phyloP scores from a whole-genome alignment of 1,140 invertebrate genomes.

The Macrobrachium rosenbergii region DNA sequence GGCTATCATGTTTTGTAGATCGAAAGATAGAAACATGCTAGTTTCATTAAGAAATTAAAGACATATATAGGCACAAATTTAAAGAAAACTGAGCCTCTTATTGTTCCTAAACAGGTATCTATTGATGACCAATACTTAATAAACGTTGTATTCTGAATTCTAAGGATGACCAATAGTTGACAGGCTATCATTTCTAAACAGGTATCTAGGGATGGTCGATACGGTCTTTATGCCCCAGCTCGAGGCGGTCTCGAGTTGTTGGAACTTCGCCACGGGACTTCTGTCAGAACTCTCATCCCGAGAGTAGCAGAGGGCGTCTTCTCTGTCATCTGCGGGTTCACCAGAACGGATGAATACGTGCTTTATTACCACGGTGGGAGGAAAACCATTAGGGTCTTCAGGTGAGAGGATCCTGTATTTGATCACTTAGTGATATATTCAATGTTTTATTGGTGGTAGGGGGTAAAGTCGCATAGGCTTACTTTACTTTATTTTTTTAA shows the following conservation, averaged over 20 bases:
- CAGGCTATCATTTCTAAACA: slow-evolving; percentile 62
- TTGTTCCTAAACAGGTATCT: too few relatives aligned
- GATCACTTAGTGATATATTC: background rate
- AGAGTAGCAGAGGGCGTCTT: slow-evolving; percentile 95
- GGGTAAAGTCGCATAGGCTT: too few relatives aligned
- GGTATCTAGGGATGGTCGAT: slow-evolving; percentile 88
- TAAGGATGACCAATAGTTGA: too few relatives aligned
- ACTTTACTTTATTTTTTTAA: too few relatives aligned
- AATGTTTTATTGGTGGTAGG: background rate
- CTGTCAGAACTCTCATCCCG: slow-evolving; percentile 72
- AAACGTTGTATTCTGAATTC: too few relatives aligned
- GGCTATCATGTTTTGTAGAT: too few relatives aligned
- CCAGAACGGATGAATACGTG: slow-evolving; percentile 93
- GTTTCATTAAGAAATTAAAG: slow-evolving; percentile 72
- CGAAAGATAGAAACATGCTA: background rate
- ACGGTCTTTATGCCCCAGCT: slow-evolving; percentile 91
- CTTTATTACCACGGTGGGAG: slow-evolving; percentile 96
- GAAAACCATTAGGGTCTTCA: slow-evolving; percentile 92
- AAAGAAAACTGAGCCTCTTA: too few relatives aligned
- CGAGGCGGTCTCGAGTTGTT: slow-evolving; percentile 91
- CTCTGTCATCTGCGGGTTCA: slow-evolving; percentile 94
- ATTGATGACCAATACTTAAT: too few relatives aligned
- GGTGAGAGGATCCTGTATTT: slow-evolving; percentile 71
- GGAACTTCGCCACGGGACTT: slow-evolving; percentile 71
- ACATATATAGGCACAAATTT: too few relatives aligned